Conservation (phyloP, 2,113 vertebrate species). For the Ascaphus truei region DNA sequence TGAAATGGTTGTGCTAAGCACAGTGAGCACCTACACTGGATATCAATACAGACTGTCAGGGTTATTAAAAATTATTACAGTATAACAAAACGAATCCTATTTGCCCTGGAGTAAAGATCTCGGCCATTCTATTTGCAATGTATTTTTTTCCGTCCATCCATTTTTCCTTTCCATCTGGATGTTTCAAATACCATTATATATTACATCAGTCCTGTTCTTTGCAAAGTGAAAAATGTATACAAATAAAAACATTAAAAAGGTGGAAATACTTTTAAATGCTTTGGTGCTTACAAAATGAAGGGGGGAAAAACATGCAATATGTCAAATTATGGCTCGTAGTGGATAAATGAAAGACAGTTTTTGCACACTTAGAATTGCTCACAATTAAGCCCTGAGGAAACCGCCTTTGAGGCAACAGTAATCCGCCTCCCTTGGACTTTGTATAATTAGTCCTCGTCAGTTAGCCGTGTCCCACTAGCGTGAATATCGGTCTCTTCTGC, state of each 20-base stretch:
- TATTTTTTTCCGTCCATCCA: too few relatives aligned
- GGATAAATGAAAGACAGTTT: slow-evolving; percentile 49
- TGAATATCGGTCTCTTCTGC: slow-evolving; percentile 48
- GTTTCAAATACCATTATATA: too few relatives aligned
- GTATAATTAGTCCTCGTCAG: slow-evolving; percentile 43
- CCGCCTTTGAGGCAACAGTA: slow-evolving; percentile 57
- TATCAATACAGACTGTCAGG: too few relatives aligned
- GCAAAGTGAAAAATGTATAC: background rate
- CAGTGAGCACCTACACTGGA: too few relatives aligned
- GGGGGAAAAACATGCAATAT: slow-evolving; percentile 51
- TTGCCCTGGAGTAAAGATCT: too few relatives aligned
- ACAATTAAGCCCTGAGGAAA: slow-evolving; percentile 70
- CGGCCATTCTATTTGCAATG: too few relatives aligned
- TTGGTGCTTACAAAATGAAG: slow-evolving; percentile 58
- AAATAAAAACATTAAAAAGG: background rate
- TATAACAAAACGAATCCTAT: too few relatives aligned
- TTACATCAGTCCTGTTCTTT: background rate
- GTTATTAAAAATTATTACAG: too few relatives aligned
- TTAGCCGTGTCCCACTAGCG: slow-evolving; percentile 48
- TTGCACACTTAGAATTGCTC: slow-evolving; percentile 61
- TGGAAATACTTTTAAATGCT: slow-evolving; percentile 40
- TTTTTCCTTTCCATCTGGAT: too few relatives aligned
- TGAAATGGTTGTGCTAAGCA: too few relatives aligned
- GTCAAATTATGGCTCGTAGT: slow-evolving; percentile 48
- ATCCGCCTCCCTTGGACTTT: slow-evolving; percentile 53